Evolutionary conservation across 2,888 invertebrate species (phyloP).

Genomic region (Drosophila affinis): DNA sequence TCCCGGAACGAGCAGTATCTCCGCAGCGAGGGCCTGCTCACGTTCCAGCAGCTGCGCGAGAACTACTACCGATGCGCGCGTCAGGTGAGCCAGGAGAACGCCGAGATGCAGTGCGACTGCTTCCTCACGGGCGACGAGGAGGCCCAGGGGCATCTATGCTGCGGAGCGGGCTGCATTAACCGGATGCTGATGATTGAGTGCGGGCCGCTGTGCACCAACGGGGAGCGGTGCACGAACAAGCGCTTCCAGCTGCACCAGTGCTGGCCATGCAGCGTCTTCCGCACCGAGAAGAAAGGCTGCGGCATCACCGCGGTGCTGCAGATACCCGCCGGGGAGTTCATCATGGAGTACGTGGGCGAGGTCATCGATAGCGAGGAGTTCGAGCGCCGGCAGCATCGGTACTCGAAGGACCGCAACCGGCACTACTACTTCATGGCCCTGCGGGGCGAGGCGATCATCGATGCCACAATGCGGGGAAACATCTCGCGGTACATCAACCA

Average conservation of each 20-base stretch:
- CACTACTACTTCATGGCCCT: constrained; percentile 99
- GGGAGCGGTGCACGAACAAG: constrained; percentile 96
- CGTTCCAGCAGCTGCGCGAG: constrained; percentile 92
- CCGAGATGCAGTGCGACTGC: constrained; percentile 98
- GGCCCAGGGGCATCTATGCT: constrained; percentile 92
- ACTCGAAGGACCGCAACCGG: constrained; percentile 93
- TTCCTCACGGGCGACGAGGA: constrained; percentile 95
- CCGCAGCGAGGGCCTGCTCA: constrained; percentile 86
- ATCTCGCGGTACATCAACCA: constrained; percentile 99
- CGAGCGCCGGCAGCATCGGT: constrained; percentile 92
- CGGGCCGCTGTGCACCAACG: constrained; percentile 94
- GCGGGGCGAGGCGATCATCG: constrained; percentile 96
- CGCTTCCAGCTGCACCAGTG: constrained; percentile 95
- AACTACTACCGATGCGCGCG: constrained; percentile 94
- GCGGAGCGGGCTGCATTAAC: constrained; percentile 98
- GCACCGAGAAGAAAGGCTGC: constrained; percentile 97
- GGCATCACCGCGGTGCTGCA: constrained; percentile 88
- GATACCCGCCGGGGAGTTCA: constrained; percentile 89
- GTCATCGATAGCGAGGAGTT: constrained; percentile 96
- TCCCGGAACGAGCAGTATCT: constrained; percentile 81
- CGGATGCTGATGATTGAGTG: constrained; percentile 99
- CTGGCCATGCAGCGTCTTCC: constrained; percentile 93
- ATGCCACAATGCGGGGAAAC: constrained; percentile 98
- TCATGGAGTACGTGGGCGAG: constrained; percentile 99
- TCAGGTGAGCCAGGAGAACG: constrained; percentile 94